Conservation (phyloP, 2,888 invertebrate genomes). For the Timandra comae region DNA sequence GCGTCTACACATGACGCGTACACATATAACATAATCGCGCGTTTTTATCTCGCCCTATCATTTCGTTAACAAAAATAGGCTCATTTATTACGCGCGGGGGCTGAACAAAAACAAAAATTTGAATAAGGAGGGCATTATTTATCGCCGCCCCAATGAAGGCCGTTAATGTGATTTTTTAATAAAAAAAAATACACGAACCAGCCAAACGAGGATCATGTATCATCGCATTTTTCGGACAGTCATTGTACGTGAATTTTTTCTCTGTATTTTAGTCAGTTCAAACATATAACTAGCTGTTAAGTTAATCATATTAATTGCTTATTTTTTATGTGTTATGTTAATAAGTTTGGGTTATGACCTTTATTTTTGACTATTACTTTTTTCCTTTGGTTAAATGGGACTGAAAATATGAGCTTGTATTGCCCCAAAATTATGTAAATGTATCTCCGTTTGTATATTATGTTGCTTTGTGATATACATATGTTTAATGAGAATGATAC, state of each 20-base stretch:
- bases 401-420: no score
- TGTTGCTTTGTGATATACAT: no score
- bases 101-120: conserved; percentile 75
- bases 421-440: no score
- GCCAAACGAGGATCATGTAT: conserved; percentile 75
- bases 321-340: conserved; percentile 13
- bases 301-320: neutral
- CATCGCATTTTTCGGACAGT: conserved; percentile 73
- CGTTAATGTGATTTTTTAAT: conserved; percentile 77
- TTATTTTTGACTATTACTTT: conserved; percentile 2
- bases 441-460: no score
- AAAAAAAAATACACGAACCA: conserved; percentile 67
- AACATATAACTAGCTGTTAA: neutral
- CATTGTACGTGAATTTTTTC: conserved; percentile 64
- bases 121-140: conserved; percentile 77
- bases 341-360: conserved; percentile 25
- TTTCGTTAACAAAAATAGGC: conserved; percentile 72
- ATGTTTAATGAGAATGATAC: no score
- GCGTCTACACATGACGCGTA: conserved; percentile 36
- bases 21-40: conserved; percentile 45
- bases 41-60: conserved; percentile 70
- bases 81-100: conserved; percentile 72
- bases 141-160: conserved; percentile 76
- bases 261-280: neutral
- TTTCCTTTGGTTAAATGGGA: conserved; percentile 5